These are phyloP conservation scores for Toxotes jaculatrix DNA, from an alignment of 2,113 vertebrate genomes.

Conservation along the genomic window DNA sequence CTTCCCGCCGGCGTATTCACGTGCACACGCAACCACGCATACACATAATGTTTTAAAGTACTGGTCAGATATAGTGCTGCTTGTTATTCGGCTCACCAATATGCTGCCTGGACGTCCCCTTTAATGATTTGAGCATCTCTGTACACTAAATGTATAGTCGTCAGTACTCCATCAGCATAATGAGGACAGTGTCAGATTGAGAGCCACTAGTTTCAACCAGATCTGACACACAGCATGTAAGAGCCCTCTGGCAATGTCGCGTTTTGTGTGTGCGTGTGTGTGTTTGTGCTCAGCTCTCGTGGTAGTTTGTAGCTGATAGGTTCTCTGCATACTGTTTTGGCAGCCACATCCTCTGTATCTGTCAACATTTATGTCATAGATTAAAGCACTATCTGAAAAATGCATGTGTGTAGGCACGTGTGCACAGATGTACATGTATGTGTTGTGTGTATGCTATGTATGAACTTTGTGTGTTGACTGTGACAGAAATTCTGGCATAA, in stretches of 20 bases:
- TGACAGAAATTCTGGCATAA: neutral
- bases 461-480: neutral
- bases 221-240: slow-evolving; percentile 49
- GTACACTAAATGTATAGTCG: slow-evolving; percentile 10
- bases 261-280: slow-evolving; percentile 9
- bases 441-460: neutral
- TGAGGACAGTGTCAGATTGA: slow-evolving; percentile 34
- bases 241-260: slow-evolving; percentile 30
- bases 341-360: slow-evolving; percentile 1
- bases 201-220: slow-evolving; percentile 36
- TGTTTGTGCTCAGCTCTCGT: slow-evolving; percentile 32
- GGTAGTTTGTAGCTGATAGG: slow-evolving; percentile 36
- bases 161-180: slow-evolving; percentile 35
- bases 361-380: neutral
- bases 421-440: neutral
- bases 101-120: slow-evolving; percentile 6
- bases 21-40: slow-evolving; percentile 9
- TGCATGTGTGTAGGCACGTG: neutral
- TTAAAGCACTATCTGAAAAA: neutral
- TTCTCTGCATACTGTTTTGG: slow-evolving; percentile 11
- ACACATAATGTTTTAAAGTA: slow-evolving; percentile 5
- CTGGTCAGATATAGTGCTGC: slow-evolving; percentile 17
- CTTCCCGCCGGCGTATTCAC: slow-evolving; percentile 46
- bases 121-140: slow-evolving; percentile 40
- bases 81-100: slow-evolving; percentile 38